Evolutionary conservation across 2,113 vertebrate species (phyloP), one percentile per base, ranked within the genome.

Genomic region (Pollachius pollachius): DNA sequence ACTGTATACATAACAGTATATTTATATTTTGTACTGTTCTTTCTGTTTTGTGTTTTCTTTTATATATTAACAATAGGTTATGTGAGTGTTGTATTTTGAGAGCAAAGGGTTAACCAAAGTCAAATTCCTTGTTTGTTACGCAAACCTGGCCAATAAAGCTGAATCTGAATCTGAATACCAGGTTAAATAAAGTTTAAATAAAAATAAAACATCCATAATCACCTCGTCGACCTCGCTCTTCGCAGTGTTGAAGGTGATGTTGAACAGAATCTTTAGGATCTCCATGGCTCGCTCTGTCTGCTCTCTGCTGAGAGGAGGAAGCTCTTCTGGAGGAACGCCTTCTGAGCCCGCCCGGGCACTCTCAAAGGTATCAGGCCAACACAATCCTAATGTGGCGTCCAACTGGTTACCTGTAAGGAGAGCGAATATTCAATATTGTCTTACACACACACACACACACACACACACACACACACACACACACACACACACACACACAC

Each of bases 221-320:
- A 97, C 96, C 96, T 98, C 95, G 0, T 96, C 96, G 18, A 93
- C 93, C 48, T 95, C 93, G 52, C 88, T 91, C 71, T 83, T 94
- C 83, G 86, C 79, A 41, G 90, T 92, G 74, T 97, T 93, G 48
- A 95, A 95, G 15, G 96, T 98, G 87, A 98, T 90, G 48, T 97
- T 98, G 84, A 98, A 98, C 54, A 98, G 94, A 81, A 97, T 95
- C 85, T 98, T 98, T 67, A 98, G 93, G 75, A 95, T 94, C 85
- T 98, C 96, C 95, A 97, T 97, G 77, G 93, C 93, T 5, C 91
- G 84, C 76, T 97, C 95, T 0, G 92, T 92, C 83, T 96, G 93
- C 73, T 94, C 88, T 1, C 93, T 88, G 59, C 93, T 92, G 52
- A 98, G 85, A 4, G 85, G 90, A 0, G 88, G 92, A 30, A 94